Conservation (phyloP, 2,888 invertebrate genomes). For the Drosophila ezoana region DNA sequence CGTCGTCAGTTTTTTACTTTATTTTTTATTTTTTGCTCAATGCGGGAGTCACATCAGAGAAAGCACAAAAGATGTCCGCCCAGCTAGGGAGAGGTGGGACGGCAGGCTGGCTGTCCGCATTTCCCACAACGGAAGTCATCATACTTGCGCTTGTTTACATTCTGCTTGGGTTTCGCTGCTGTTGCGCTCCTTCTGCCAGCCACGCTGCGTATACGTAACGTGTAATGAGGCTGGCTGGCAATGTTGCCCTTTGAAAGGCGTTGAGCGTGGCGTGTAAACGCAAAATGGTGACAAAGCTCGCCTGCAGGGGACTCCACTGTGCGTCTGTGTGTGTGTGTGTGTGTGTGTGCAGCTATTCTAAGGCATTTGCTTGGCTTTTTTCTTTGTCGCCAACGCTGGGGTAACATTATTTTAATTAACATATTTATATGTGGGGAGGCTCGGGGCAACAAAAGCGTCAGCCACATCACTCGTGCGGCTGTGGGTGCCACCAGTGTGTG, state of each 20-base stretch:
- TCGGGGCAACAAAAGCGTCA: conserved; percentile 56
- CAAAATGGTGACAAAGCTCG: conserved; percentile 82
- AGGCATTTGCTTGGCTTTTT: conserved; percentile 68
- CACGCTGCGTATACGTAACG: conserved; percentile 71
- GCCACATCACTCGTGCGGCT: conserved; percentile 29
- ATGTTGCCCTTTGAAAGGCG: conserved; percentile 72
- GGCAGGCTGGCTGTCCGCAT: conserved; percentile 63
- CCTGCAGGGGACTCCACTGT: conserved; percentile 68
- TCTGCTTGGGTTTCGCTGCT: conserved; percentile 34
- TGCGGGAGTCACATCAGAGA: conserved; percentile 52
- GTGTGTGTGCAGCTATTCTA: conserved; percentile 66
- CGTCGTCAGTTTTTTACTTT: conserved; percentile 35
- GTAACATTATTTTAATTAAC: conserved; percentile 83
- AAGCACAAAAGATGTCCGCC: conserved; percentile 58
- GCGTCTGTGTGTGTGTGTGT: conserved; percentile 19
- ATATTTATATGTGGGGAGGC: conserved; percentile 74
- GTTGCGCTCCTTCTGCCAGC: conserved; percentile 14
- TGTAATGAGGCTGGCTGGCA: conserved; percentile 65
- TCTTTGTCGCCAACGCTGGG: conserved; percentile 57
- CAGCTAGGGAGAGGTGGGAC: conserved; percentile 4
- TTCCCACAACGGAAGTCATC: conserved; percentile 78
- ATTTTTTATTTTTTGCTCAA: conserved; percentile 65
- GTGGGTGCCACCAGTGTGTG: neutral
- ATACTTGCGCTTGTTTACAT: conserved; percentile 76
- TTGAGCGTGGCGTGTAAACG: conserved; percentile 80